Evolutionary conservation across 2,113 vertebrate genomes (phyloP).

Genomic region (Eira barbara): DNA sequence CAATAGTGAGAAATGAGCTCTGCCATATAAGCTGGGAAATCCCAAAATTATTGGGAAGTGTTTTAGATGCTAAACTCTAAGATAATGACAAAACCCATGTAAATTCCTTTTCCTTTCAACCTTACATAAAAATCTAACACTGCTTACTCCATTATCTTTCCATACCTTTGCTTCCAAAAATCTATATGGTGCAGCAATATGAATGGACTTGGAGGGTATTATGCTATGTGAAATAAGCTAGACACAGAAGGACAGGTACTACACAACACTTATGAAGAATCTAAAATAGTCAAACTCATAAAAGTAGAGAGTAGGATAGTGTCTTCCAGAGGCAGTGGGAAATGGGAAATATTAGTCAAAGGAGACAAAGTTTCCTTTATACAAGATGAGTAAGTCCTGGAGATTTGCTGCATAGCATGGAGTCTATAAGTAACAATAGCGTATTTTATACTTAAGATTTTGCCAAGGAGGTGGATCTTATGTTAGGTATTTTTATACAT

Average conservation of each 20-base stretch:
- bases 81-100: background rate
- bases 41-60: background rate
- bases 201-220: background rate
- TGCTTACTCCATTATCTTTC: background rate
- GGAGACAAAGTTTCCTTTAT: background rate
- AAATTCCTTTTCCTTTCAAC: background rate
- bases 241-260: background rate
- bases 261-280: background rate
- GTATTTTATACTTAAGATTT: background rate
- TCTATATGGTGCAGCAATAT: background rate
- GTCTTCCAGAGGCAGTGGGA: background rate
- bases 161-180: background rate
- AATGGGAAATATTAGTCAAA: background rate
- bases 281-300: background rate
- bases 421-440: background rate
- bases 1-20: background rate
- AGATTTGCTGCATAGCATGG: background rate
- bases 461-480: background rate
- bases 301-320: background rate
- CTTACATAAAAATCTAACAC: background rate
- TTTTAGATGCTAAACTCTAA: background rate
- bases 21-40: background rate
- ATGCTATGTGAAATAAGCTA: background rate
- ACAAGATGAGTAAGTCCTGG: background rate
- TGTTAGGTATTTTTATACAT: background rate